Conservation (phyloP, 2,113 vertebrate genomes). For the Eptesicus fuscus region DNA sequence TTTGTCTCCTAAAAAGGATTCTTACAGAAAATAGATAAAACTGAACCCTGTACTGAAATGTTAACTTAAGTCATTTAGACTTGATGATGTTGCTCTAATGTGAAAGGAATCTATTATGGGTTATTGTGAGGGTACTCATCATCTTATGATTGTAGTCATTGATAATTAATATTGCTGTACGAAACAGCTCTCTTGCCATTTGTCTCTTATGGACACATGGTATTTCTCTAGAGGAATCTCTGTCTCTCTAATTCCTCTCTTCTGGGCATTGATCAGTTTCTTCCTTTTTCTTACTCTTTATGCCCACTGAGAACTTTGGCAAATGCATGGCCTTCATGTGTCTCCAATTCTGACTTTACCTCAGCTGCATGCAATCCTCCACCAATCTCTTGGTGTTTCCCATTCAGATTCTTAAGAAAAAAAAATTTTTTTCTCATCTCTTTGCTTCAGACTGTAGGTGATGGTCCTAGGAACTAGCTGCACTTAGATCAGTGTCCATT, state of each 20-base stretch:
- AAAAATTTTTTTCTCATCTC: neutral
- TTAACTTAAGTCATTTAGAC: slow-evolving; percentile 16
- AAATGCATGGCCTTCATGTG: neutral
- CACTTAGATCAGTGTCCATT: neutral
- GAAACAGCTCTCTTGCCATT: neutral
- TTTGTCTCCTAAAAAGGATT: slow-evolving; percentile 40
- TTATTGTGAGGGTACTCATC: neutral
- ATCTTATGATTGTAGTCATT: neutral
- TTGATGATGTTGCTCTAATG: neutral
- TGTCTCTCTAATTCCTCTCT: neutral
- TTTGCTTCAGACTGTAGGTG: neutral
- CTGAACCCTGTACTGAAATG: slow-evolving; percentile 16
- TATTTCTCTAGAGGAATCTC: neutral
- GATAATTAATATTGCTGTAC: neutral
- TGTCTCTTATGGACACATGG: neutral
- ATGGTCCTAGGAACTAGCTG: neutral
- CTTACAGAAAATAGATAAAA: neutral
- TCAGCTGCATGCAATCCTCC: neutral
- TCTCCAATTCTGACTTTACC: neutral
- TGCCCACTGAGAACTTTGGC: neutral
- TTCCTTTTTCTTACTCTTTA: neutral
- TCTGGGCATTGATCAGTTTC: neutral
- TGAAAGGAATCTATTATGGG: neutral
- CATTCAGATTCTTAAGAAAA: neutral
- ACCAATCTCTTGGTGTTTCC: neutral